Evolutionary conservation across 2,113 vertebrate species (phyloP), one percentile per base, ranked within the genome.

Genomic region (Ivindomyrus marchei): DNA sequence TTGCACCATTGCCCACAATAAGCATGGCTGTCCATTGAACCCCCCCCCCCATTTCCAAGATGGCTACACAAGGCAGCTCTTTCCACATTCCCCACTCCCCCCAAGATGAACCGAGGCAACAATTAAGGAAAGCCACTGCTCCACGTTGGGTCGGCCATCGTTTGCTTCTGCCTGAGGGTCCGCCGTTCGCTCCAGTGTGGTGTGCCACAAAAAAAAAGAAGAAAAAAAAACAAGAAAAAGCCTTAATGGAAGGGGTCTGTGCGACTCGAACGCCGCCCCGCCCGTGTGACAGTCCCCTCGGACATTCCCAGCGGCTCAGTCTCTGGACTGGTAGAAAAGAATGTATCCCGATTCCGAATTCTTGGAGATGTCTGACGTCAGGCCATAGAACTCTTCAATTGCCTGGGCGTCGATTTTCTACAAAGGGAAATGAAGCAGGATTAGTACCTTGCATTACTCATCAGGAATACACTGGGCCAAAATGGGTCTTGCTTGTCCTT

Each of bases 351-450:
- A 98, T 91, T 98, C 97, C 0, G 97, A 98, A 95, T 98, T 98
- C 95, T 98, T 98, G 94, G 97, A 98, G 95, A 98, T 97, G 95
- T 98, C 97, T 49, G 97, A 97, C 17, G 97, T 98, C 92, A 98
- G 95, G 46, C 97, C 97, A 92, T 98, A 98, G 95, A 98, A 98
- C 93, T 98, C 97, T 93, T 98, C 97, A 39, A 98, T 98, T 62
- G 98, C 98, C 93, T 98, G 97, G 0, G 97, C 97, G 0, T 98
- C 97, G 1, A 98, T 98, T 96, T 98, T 98, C 98, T 98, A 93
- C 0, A 89, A 94, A 24, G 47, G 13, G 1, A 77, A n/a, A 17
- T 49, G 77, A 53, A 24, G 36, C 0, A 31, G 49, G 80, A 7
- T 89, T 45, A 89, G 83, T 50, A 24, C n/a, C 17, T 88, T 77